Base-by-base conservation (phyloP, 2,888 invertebrate genomes). In the Cantharis lateralis region DNA sequence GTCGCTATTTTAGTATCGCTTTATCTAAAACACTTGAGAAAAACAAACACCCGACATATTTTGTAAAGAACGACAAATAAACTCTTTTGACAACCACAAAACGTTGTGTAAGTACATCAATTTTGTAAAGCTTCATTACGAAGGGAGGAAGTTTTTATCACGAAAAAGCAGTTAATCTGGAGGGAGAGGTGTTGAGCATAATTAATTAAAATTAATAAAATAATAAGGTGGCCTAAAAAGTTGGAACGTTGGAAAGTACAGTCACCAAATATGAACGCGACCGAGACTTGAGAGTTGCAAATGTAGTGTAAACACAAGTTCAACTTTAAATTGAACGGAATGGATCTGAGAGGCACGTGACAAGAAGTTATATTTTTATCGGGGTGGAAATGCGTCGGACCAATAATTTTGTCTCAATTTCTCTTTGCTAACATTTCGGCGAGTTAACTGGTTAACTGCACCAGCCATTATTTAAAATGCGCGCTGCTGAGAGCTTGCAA, bases 301-400 rank as follows among this genome's bases (percentile, higher is more conserved):
- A 85, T 85, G 85, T 85, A 85, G 83, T 85, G 86, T 85, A 85
- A 86, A 86, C 86, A 86, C 82, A 82, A 82, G 84, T 85, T 83
- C 82, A 85, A 85, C 84, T 86, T 86, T 84, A 85, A 86, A 86
- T 85, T 86, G 85, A 85, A 85, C 84, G 84, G 84, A 86, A 85
- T 85, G 82, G 83, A 86, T 85, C 84, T 82, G 81, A 81, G 83
- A 82, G 83, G 83, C 85, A 85, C 85, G 85, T 85, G 85, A 85
- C 85, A 84, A 85, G 85, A 84, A 85, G 84, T 86, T 86, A 85
- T 86, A 86, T 86, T 86, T 85, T 85, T 84, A 84, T 84, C 84
- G 82, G 77, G 82, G 82, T 83, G 81, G 79, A 82, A 82, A 80
- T 63, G 69, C 72, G 78, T 68, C 71, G 64, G 82, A 78, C 83